These are phyloP conservation scores for Leptinotarsa lineolata DNA, from an alignment of 1,140 invertebrate species.

Conservation along the genomic window DNA sequence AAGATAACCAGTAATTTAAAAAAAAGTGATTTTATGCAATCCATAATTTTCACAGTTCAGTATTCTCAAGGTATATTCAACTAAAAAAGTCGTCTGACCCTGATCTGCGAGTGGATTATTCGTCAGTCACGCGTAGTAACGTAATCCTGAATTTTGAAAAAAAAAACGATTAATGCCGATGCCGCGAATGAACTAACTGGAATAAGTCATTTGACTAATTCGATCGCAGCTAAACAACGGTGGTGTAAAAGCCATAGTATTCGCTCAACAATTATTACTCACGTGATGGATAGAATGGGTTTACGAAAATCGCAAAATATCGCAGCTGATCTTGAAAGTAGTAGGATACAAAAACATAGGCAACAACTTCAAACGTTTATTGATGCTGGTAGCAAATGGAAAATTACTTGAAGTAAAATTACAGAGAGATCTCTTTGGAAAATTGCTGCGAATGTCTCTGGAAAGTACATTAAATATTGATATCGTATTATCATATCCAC, in stretches of 20 bases:
- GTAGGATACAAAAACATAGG: slow-evolving; percentile 9
- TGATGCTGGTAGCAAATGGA: not conserved
- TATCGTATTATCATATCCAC: not conserved
- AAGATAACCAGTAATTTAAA: no score
- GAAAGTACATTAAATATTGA: no score
- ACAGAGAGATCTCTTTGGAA: slow-evolving; percentile 15
- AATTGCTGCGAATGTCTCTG: slow-evolving; percentile 16
- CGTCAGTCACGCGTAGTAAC: no score
- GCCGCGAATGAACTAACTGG: no score
- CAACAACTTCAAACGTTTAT: no score
- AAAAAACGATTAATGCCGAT: not conserved
- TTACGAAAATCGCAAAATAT: slow-evolving; percentile 1
- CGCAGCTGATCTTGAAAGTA: not conserved
- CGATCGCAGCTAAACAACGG: slow-evolving; percentile 23
- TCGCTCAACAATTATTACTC: slow-evolving; percentile 30
- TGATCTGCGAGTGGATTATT: no score
- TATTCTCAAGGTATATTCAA: no score
- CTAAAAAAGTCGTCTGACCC: no score
- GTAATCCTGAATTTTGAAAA: not conserved
- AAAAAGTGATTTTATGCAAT: no score
- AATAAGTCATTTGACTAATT: not conserved
- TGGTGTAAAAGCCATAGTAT: slow-evolving; percentile 36
- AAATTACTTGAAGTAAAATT: slow-evolving; percentile 7
- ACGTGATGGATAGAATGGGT: not conserved
- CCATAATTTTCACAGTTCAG: no score